Evolutionary conservation across 2,888 invertebrate species (phyloP), one percentile per base, ranked within the genome.

Genomic region (Conchocele bisecta): DNA sequence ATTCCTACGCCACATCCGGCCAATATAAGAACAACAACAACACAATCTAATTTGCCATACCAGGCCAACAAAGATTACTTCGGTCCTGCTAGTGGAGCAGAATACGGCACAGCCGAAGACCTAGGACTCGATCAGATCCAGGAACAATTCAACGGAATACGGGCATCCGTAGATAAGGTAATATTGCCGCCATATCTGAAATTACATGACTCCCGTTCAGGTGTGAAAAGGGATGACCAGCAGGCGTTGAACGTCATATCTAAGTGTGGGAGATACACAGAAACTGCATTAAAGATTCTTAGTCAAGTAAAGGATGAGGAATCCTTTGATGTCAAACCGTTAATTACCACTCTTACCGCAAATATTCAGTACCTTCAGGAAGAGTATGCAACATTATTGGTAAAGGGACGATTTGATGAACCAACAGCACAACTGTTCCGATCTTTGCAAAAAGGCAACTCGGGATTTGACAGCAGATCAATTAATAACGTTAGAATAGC

Each of bases 351-450:
- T 17, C 48, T 51, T 29, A 37, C 28, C 5, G 53, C 66, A 11
- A 31, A 66, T 11, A 53, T 66, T 17, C 37, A 53, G 15, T 66
- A 50, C 26, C 29, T 66, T 1, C 66, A 66, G 29, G 59, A 59
- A 3, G 73, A 68, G 31, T 68, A 68, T 39, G 64, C 68, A 13
- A 56, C 64, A 13, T 29, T 68, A 6, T n/a, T 73, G 11, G 68
- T 73, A 11, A 58, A 68, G 29, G 51, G 60, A 17, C 29, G 22
- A 35, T 73, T 64, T 59, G 59, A 68, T 35, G 26, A 58, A 35
- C 31, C 42, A 20, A 73, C 64, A 13, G 50, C 73, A 0, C 28
- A 60, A 29, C 24, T 64, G 31, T 64, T 60, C 35, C n/a, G 59
- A 33, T 33, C 63, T 5, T 33, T 73, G 9, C 48, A 56, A 22